These are phyloP conservation scores for Melipona bicolor DNA, from an alignment of 2,888 invertebrate genomes.

Conservation along the genomic window DNA sequence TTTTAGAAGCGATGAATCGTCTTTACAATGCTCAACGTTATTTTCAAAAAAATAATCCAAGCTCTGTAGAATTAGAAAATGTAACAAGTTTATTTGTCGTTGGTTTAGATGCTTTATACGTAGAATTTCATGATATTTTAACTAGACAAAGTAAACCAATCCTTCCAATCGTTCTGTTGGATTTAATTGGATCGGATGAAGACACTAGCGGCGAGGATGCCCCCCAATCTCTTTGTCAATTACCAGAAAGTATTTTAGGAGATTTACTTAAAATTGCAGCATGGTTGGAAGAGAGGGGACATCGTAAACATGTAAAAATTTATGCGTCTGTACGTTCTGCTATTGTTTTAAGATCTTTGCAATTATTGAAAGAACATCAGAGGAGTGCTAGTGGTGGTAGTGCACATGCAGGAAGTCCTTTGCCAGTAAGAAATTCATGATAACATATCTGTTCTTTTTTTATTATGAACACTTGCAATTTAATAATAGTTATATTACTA, in stretches of 20 bases:
- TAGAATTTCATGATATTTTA: slow-evolving; percentile 94
- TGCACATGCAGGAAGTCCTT: slow-evolving; percentile 87
- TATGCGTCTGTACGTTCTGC: slow-evolving; percentile 91
- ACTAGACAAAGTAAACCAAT: slow-evolving; percentile 94
- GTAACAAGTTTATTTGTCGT: slow-evolving; percentile 92
- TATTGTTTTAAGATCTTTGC: slow-evolving; percentile 90
- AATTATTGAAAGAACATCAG: slow-evolving; percentile 92
- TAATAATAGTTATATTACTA: slow-evolving; percentile 14
- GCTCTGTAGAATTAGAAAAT: slow-evolving; percentile 96
- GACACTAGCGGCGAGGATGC: slow-evolving; percentile 88
- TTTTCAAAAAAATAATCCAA: slow-evolving; percentile 96
- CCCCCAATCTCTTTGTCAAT: slow-evolving; percentile 87
- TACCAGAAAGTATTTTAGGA: slow-evolving; percentile 89
- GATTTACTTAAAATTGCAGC: slow-evolving; percentile 92
- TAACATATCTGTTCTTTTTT: background rate
- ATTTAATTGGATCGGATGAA: slow-evolving; percentile 94
- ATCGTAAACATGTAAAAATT: slow-evolving; percentile 90
- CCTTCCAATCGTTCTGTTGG: slow-evolving; percentile 94
- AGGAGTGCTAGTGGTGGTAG: slow-evolving; percentile 91
- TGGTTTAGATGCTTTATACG: slow-evolving; percentile 93
- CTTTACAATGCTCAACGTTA: slow-evolving; percentile 95
- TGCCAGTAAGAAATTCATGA: slow-evolving; percentile 85
- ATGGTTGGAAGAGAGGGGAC: slow-evolving; percentile 93
- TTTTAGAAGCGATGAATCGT: slow-evolving; percentile 91
- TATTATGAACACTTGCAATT: background rate